Evolutionary conservation across 1,140 invertebrate genomes (phyloP), one percentile per base, ranked within the genome.

Genomic region (Dendroctonus valens): DNA sequence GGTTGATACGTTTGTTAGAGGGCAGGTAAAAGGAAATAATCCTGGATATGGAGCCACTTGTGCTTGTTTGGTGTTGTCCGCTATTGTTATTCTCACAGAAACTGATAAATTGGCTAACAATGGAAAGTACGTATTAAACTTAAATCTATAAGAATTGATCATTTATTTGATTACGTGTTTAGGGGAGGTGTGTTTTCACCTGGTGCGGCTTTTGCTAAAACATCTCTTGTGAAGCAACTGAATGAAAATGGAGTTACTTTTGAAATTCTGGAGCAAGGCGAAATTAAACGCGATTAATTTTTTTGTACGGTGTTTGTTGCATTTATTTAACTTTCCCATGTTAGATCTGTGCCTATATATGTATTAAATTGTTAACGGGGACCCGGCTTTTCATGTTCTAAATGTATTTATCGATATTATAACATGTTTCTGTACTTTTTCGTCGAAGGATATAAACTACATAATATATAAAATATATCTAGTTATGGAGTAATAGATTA

Each of bases 11-110:
- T 84, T 80, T 41, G 77, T 94, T 37, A 82, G 86, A 41, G 88
- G 86, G 0, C 85, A 81, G 80, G 81, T 89, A 38, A 72, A 61
- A 55, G 86, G 85, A 12, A 73, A 73, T 57, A 90, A 94, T 81
- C 88, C 92, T 14, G 94, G 88, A 49, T 98, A 97, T 81, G 87
- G 91, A 6, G 84, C 87, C 0, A 96, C 94, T 3, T 87, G 87
- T 41, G 85, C 84, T n/a, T 82, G 83, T 53, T 73, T 93, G 65
- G 74, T 96, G 3, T 82, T 88, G 59, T 82, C 87, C 54, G 94
- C 87, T 0, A 69, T 93, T 51, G 90, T 85, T 9, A 81, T 97
- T 64, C 79, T 97, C 0, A 85, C 85, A 44, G 92, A 97, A 77
- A 79, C 76, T 55, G 81, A 89, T 53, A 90, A 90, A 73, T 85